Evolutionary conservation across 2,797 vertebrate species (phyloP), one percentile per base, ranked within the genome.

Genomic region (Coilia nasus): DNA sequence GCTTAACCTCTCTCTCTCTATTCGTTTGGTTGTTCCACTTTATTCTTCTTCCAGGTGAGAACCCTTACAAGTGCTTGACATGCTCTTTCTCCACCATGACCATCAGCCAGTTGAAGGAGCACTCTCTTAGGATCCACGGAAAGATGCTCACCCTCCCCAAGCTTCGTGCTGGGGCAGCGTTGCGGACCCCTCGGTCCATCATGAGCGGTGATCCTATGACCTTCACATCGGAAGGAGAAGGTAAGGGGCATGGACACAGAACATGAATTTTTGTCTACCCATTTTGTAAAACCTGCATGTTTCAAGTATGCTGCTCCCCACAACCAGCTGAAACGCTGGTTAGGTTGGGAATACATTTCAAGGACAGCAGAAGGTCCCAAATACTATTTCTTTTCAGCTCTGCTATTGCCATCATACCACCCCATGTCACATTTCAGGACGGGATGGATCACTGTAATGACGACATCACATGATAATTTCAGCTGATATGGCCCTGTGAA

Each of bases 21-120:
- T 81, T 81, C 56, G 5, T 59, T 19, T 82, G 28, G 84, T 87
- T 84, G 64, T 84, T 86, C 50, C 47, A 82, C 41, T 28, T 67
- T 46, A 9, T 71, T 50, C 3, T n/a, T 57, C 57, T 93, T 91
- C 84, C 90, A 99, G 98, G 98, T 95, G 98, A 99, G 93, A 96
- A 98, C 95, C 96, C 96, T 67, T 99, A 99, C 95, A 98, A 97
- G 95, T 99, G 98, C 94, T 96, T 97, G 87, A 98, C 96, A 86
- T 99, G 98, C 93, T 91, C 97, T 41, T 98, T 98, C 95, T 97
- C 98, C 94, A 97, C 98, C 83, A 96, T 97, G 96, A 99, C 97
- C 93, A 98, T 99, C 96, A 98, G 97, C 94, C 98, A 97, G 93
- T 95, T 99, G 94, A 99, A 98, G 95, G 97, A 99, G 93, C 98